Percentiles rank a stretch among this genome's conserved stretches.
These are phyloP conservation scores for Larimichthys polyactis DNA, from an alignment of 2,113 vertebrate genomes.

Conservation along the genomic window DNA sequence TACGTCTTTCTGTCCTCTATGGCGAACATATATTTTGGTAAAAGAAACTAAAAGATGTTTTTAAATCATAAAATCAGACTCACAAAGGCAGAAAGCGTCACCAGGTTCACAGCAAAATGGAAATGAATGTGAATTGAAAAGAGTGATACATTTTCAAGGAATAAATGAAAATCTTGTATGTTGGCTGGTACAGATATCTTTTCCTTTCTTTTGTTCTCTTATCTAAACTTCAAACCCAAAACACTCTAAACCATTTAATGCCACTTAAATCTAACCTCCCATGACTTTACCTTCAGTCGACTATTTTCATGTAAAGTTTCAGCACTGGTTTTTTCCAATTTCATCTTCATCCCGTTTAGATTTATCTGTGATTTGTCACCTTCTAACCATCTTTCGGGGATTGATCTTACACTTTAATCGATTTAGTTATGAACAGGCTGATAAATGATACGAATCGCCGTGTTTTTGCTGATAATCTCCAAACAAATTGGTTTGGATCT, in stretches of 20 bases:
- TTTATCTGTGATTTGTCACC: neutral
- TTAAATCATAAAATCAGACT: neutral
- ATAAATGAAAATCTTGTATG: constrained; percentile 22
- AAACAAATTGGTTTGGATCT: neutral
- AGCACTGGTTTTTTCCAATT: neutral
- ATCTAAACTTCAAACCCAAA: neutral
- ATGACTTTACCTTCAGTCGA: neutral
- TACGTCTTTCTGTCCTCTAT: neutral
- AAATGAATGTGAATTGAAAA: constrained; percentile 9
- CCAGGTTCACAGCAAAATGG: neutral
- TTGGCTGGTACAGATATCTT: neutral
- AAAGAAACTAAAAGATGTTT: neutral
- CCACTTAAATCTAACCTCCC: neutral
- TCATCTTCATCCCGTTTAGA: neutral
- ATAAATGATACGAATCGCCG: neutral
- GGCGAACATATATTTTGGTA: neutral
- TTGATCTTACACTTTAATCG: neutral
- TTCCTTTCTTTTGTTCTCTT: neutral
- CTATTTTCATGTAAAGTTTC: neutral
- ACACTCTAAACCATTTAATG: neutral
- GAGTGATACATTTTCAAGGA: constrained; percentile 6
- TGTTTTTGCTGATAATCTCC: neutral
- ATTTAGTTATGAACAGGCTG: neutral
- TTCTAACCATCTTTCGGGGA: neutral
- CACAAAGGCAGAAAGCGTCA: neutral